Evolutionary conservation across 1,140 invertebrate genomes (phyloP).

Genomic region (Melitaea cinxia): DNA sequence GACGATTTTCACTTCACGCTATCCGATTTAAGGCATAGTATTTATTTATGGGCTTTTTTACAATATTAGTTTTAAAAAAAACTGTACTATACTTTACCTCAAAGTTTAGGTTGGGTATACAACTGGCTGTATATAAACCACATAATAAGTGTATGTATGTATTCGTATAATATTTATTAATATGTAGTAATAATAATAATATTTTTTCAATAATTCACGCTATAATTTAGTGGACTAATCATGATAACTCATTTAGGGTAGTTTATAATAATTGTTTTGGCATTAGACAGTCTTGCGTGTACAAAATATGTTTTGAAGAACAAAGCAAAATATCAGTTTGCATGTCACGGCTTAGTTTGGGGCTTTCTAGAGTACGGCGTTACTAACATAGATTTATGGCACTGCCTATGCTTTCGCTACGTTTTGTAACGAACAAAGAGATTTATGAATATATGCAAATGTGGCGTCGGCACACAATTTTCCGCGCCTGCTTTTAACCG

Average conservation of each 20-base stretch:
- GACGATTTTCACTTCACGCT: too few species aligned
- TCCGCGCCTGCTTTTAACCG: conserved; percentile 19
- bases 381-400: conserved; percentile 60
- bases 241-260: neutral
- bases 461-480: conserved; percentile 39
- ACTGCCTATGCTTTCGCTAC: conserved; percentile 46
- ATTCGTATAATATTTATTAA: too few species aligned
- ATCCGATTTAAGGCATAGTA: too few species aligned
- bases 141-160: too few species aligned
- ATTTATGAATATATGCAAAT: conserved; percentile 50
- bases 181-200: too few species aligned
- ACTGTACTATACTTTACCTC: too few species aligned
- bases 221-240: neutral
- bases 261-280: too few species aligned
- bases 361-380: conserved; percentile 49
- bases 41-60: too few species aligned
- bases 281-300: conserved; percentile 19
- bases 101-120: too few species aligned
- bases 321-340: conserved; percentile 62
- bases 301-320: conserved; percentile 30
- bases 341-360: conserved; percentile 60
- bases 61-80: too few species aligned
- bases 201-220: too few species aligned
- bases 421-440: conserved; percentile 40
- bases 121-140: too few species aligned